These are phyloP conservation scores for Zaprionus obscuricornis DNA, from an alignment of 2,888 invertebrate genomes.

Conservation along the genomic window DNA sequence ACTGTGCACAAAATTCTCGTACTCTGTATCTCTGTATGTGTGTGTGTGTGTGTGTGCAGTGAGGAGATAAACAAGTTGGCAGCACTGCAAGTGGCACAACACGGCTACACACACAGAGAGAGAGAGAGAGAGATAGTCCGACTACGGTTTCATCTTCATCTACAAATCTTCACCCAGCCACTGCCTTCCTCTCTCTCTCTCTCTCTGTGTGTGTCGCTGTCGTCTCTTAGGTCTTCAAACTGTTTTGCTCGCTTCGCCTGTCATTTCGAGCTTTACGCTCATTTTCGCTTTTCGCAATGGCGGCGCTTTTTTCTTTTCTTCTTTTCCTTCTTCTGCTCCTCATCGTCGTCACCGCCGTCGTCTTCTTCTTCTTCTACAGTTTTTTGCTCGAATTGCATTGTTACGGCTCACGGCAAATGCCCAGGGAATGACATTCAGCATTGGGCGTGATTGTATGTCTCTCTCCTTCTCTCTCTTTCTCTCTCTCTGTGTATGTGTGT, in stretches of 20 bases:
- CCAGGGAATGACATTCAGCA: conserved; percentile 53
- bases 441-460: no score
- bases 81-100: conserved; percentile 62
- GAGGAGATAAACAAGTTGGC: conserved; percentile 74
- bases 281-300: conserved; percentile 70
- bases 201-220: conserved; percentile 1
- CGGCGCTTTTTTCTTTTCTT: conserved; percentile 44
- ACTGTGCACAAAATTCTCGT: no score
- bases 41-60: conserved; percentile 58
- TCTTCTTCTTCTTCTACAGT: no score
- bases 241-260: conserved; percentile 30
- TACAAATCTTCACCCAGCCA: not conserved
- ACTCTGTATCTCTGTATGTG: no score
- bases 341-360: no score
- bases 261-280: conserved; percentile 73
- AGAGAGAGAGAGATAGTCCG: not conserved
- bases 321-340: conserved; percentile 13
- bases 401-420: conserved; percentile 53
- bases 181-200: not conserved
- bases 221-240: not conserved
- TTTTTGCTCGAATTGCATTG: conserved; percentile 52
- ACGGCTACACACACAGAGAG: conserved; percentile 19
- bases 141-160: conserved; percentile 5
- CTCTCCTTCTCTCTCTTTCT: conserved; percentile 1
- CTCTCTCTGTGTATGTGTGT: conserved; percentile 12